Evolutionary conservation across 1,140 invertebrate genomes (phyloP).

Genomic region (Grapholita molesta): DNA sequence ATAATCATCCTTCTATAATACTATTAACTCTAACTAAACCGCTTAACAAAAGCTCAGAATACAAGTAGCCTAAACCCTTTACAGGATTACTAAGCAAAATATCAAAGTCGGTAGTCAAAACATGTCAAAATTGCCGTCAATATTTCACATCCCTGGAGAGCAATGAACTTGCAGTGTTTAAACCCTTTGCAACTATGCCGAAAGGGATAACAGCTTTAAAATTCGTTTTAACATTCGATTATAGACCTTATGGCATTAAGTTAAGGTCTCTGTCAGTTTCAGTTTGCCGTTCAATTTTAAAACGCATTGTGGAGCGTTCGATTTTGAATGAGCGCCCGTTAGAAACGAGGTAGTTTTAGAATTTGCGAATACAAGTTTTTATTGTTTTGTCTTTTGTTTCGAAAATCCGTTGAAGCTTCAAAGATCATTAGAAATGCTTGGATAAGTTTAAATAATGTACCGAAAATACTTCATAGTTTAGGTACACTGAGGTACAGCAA

Average conservation of each 20-base stretch:
- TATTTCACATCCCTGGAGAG: constrained; percentile 49
- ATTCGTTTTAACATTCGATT: not conserved
- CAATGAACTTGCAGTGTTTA: constrained; percentile 39
- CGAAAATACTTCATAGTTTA: not conserved
- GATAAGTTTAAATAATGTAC: not conserved
- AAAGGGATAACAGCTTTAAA: constrained; percentile 37
- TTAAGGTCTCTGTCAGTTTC: not conserved
- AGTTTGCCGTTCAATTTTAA: not conserved
- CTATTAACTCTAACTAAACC: not conserved
- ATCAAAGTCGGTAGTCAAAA: constrained; percentile 57
- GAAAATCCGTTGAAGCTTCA: not conserved
- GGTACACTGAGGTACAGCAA: too few relatives aligned
- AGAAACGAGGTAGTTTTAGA: constrained; percentile 1
- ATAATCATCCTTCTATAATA: not conserved
- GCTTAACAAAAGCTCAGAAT: constrained; percentile 21
- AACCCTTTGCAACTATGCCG: constrained; percentile 33
- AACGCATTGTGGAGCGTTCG: constrained; percentile 24
- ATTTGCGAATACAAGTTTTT: not conserved
- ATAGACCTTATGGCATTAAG: not conserved
- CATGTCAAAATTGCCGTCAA: constrained; percentile 61
- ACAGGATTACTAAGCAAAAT: constrained; percentile 58
- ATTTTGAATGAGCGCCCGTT: constrained; percentile 26
- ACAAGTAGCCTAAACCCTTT: constrained; percentile 45
- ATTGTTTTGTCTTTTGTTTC: not conserved
- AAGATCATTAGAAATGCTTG: not conserved